A percentile compares a stretch with the other conserved stretches of the same genome.
These are phyloP conservation scores for Chironomus riparius DNA, from an alignment of 2,888 invertebrate genomes.

Conservation along the genomic window DNA sequence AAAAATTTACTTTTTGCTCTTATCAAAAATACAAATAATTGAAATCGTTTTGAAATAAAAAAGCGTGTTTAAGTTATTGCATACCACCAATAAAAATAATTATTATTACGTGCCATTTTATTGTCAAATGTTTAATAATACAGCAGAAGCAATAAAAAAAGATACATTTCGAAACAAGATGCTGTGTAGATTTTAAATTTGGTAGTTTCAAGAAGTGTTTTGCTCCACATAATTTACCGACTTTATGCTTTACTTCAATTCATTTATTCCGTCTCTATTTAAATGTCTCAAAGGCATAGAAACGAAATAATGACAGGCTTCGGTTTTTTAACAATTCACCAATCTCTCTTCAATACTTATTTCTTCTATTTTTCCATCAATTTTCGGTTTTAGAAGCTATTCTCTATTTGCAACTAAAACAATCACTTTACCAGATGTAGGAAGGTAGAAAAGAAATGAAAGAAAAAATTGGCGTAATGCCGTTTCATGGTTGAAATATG, in stretches of 20 bases:
- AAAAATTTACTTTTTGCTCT: not conserved
- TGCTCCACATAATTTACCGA: slow-evolving; percentile 8
- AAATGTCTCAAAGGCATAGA: slow-evolving; percentile 20
- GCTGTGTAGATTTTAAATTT: slow-evolving; percentile 7
- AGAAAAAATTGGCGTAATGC: slow-evolving; percentile 24
- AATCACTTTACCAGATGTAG: slow-evolving; percentile 23
- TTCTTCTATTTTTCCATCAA: not conserved
- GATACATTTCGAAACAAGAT: too few relatives aligned
- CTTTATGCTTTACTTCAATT: not conserved
- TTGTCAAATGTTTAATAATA: too few relatives aligned
- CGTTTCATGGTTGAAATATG: slow-evolving; percentile 8
- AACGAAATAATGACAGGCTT: slow-evolving; percentile 24
- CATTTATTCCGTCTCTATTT: not conserved
- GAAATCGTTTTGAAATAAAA: too few relatives aligned
- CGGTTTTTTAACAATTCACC: slow-evolving; percentile 9
- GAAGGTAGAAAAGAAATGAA: not conserved
- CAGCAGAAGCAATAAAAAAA: not conserved
- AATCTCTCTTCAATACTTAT: slow-evolving; percentile 10
- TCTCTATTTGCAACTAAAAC: slow-evolving; percentile 15
- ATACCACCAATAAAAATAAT: too few relatives aligned
- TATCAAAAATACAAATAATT: not conserved
- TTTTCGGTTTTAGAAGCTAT: slow-evolving; percentile 19
- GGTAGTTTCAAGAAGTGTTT: slow-evolving; percentile 25
- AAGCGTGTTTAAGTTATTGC: too few relatives aligned
- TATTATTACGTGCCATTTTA: too few relatives aligned